phyloP scores from a whole-genome alignment of 1,140 invertebrate genomes.

The Cydia fagiglandana region DNA sequence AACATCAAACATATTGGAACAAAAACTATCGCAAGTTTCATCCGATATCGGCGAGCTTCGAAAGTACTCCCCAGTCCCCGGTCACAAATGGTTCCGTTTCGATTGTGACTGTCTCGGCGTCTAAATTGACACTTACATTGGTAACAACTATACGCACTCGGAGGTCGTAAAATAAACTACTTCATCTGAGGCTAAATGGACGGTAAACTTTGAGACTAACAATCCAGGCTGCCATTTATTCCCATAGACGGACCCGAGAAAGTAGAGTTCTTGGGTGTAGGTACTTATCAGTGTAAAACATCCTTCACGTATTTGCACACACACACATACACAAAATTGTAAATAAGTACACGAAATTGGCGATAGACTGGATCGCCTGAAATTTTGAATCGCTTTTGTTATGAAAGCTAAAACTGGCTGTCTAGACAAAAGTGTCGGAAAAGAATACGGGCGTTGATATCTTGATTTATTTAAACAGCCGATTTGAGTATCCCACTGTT shows the following conservation, averaged over 20 bases:
- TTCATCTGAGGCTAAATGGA: background rate
- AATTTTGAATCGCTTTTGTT: too few relatives aligned
- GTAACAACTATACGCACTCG: background rate
- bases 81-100: background rate
- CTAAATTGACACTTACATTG: background rate
- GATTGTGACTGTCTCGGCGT: background rate
- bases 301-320: too few relatives aligned
- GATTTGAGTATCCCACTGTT: too few relatives aligned
- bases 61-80: background rate
- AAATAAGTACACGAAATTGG: too few relatives aligned
- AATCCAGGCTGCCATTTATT: background rate
- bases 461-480: too few relatives aligned
- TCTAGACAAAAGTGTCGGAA: too few relatives aligned
- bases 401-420: too few relatives aligned
- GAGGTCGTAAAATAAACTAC: background rate
- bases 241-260: too few relatives aligned
- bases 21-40: conserved; percentile 28
- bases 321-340: too few relatives aligned
- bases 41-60: background rate
- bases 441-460: too few relatives aligned
- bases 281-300: too few relatives aligned
- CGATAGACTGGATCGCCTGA: too few relatives aligned
- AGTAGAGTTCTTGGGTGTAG: background rate
- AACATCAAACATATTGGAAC: conserved; percentile 13
- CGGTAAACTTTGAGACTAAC: background rate